phyloP scores from a whole-genome alignment of 2,888 invertebrate species.

The Caenorhabditis sp. region DNA sequence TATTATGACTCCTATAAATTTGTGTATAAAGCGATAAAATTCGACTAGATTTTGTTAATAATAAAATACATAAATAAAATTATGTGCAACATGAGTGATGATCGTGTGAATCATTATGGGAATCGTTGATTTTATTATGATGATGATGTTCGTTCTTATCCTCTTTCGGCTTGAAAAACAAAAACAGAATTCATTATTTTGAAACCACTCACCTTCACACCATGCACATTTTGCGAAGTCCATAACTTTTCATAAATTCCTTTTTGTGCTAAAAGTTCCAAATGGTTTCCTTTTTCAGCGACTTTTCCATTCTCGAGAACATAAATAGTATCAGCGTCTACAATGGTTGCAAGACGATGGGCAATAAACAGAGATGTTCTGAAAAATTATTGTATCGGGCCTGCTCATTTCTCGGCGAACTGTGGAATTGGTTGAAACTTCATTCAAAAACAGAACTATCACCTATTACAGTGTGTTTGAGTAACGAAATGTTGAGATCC shows the following conservation, averaged over 20 bases:
- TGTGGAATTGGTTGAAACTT: no score
- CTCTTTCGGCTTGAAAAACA: constrained; percentile 43
- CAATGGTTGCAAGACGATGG: constrained; percentile 75
- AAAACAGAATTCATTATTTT: not conserved
- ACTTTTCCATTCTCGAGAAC: constrained; percentile 55
- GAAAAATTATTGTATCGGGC: no score
- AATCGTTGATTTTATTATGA: not conserved
- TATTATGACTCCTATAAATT: not conserved
- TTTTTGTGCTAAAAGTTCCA: constrained; percentile 35
- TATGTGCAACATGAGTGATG: not conserved
- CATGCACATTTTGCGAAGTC: constrained; percentile 61
- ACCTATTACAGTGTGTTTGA: no score
- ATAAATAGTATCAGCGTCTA: constrained; percentile 89
- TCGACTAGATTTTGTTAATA: not conserved
- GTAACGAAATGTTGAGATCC: no score
- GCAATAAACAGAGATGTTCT: constrained; percentile 94
- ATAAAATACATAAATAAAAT: not conserved
- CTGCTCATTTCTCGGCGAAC: no score
- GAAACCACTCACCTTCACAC: constrained; percentile 40
- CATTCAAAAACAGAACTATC: no score
- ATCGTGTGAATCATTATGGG: not conserved
- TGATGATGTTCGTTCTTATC: constrained; percentile 5
- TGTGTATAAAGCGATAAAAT: not conserved
- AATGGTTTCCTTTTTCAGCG: constrained; percentile 39
- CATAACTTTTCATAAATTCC: constrained; percentile 65